Evolutionary conservation across 2,888 invertebrate species (phyloP).

Genomic region (Mesorhabditis spiculigera): DNA sequence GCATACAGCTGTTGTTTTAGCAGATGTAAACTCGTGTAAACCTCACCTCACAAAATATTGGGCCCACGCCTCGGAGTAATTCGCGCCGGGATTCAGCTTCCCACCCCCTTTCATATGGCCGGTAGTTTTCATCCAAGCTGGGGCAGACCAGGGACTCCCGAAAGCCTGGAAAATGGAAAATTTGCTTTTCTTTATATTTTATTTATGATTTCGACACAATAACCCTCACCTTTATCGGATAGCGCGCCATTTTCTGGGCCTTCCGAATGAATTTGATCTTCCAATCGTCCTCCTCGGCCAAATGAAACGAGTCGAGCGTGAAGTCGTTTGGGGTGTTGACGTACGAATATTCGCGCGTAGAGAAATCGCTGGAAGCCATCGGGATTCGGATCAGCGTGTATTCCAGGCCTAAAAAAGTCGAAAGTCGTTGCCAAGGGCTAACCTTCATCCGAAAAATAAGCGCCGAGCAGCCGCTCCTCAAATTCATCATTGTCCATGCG

Average conservation of each 20-base stretch:
- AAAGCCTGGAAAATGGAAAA: conserved; percentile 52
- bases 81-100: conserved; percentile 15
- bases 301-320: conserved; percentile 66
- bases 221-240: background rate
- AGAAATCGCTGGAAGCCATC: conserved; percentile 82
- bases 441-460: conserved; percentile 23
- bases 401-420: conserved; percentile 15
- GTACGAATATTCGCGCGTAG: conserved; percentile 76
- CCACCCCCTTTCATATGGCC: conserved; percentile 58
- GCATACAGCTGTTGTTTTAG: background rate
- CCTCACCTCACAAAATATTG: conserved; percentile 72
- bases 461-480: conserved; percentile 11
- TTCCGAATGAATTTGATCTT: conserved; percentile 5
- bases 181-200: no score
- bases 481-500: conserved; percentile 10
- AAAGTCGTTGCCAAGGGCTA: background rate
- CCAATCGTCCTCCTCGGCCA: conserved; percentile 71
- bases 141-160: conserved; percentile 66
- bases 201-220: background rate
- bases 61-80: conserved; percentile 63
- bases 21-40: no score
- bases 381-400: conserved; percentile 71
- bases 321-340: conserved; percentile 67
- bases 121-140: conserved; percentile 67
- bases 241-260: background rate